Evolutionary conservation across 2,113 vertebrate genomes (phyloP), one percentile per base, ranked within the genome.

Genomic region (Lasiurus borealis): DNA sequence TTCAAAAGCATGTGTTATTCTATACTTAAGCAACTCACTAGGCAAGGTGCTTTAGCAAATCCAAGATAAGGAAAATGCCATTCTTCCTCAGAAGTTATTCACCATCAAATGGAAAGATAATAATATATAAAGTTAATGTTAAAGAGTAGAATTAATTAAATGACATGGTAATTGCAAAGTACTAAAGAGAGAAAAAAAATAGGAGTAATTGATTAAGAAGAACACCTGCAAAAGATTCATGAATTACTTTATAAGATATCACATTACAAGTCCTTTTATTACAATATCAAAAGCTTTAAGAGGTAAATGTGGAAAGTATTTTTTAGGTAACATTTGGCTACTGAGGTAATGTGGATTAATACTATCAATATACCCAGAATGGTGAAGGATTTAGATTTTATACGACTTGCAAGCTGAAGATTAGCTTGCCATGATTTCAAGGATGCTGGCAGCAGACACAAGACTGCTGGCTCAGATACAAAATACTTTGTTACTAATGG

Each of bases 141-240:
- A 31, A 40, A 40, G 27, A 44, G 19, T 50, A n/a, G 3, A 52
- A 86, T 82, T 72, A 90, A 85, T 94, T 71, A 81, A 95, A 90
- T 71, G 21, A 2, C 23, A 48, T 64, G 6, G 64, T 77, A 78
- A 82, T 78, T 68, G 5, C n/a, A 78, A 81, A 62, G 10, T 71
- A 84, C 16, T 59, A 73, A 68, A 57, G 46, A 89, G 14, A 57
- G n/a, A 78, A 89, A 71, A 71, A 40, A 40, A 89, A 75, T n/a
- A 62, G 0, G 48, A 54, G 21, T 31, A 48, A 81, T 86, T 59
- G 92, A 34, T 80, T 94, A 18, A 88, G n/a, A 90, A 31, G 1
- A 88, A 4, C 1, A 68, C 1, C 13, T 54, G 25, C 57, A 46
- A 89, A 57, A 19, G 2, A 88, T 77, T 85, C 25, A 44, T 8